Evolutionary conservation across 2,888 invertebrate genomes (phyloP).

Genomic region (Yponomeuta sedellus): DNA sequence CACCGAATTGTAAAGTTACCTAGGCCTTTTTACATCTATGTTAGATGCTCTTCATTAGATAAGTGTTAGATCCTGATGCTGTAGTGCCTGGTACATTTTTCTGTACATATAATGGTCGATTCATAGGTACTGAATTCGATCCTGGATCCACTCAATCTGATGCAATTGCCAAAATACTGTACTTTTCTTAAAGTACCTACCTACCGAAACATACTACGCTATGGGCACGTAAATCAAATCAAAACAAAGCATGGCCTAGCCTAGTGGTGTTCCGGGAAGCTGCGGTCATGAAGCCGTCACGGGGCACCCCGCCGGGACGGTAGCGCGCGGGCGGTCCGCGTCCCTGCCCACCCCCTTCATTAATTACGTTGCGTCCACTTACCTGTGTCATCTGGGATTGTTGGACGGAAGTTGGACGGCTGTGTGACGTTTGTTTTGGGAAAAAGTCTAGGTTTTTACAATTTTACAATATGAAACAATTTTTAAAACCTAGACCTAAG

Average conservation of each 20-base stretch:
- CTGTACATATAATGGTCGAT: too few species aligned
- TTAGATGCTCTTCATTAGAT: too few species aligned
- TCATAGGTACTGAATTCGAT: too few species aligned
- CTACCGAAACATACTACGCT: neutral
- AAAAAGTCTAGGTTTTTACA: neutral
- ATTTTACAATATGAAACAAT: too few species aligned
- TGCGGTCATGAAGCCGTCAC: slow-evolving; percentile 65
- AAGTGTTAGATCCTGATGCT: too few species aligned
- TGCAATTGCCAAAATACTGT: too few species aligned
- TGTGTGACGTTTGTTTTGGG: neutral
- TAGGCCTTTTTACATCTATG: too few species aligned
- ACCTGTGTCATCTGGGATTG: neutral
- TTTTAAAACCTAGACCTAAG: too few species aligned
- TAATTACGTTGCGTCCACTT: neutral
- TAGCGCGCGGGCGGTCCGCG: slow-evolving; percentile 69
- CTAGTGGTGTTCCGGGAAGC: slow-evolving; percentile 45
- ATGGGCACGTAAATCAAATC: neutral
- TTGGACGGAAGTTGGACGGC: neutral
- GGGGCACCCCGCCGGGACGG: slow-evolving; percentile 54
- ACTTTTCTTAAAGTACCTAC: neutral
- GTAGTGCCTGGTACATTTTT: too few species aligned
- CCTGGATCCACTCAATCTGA: too few species aligned
- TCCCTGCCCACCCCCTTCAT: neutral
- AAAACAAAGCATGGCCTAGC: slow-evolving; percentile 14
- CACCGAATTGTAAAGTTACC: too few species aligned